Conservation (phyloP, 2,113 vertebrate genomes). For the Notechis scutatus region DNA sequence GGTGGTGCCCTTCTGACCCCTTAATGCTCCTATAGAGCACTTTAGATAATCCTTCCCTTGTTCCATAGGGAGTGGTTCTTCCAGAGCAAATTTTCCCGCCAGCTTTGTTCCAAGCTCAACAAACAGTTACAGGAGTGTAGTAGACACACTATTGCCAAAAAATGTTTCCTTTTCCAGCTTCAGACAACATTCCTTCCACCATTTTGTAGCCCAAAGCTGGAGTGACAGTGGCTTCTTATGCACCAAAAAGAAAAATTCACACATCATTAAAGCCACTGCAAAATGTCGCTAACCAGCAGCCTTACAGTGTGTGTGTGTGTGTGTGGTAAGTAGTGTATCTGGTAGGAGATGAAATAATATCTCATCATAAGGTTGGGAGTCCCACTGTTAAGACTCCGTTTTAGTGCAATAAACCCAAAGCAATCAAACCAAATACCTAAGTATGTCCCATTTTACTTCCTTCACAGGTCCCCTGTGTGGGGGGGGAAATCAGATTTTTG, state of each 20-base stretch:
- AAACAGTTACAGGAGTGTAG: constrained; percentile 23
- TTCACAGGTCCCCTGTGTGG: not conserved
- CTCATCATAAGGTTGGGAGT: constrained; percentile 30
- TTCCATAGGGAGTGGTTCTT: constrained; percentile 8
- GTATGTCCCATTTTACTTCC: constrained; percentile 5
- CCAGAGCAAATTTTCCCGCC: constrained; percentile 82
- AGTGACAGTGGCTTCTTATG: constrained; percentile 29
- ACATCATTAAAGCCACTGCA: constrained; percentile 39
- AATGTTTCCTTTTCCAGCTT: not conserved
- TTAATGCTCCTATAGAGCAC: constrained; percentile 9
- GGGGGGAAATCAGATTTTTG: not conserved
- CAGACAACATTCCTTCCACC: constrained; percentile 6
- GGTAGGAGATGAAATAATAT: no score
- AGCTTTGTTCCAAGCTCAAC: constrained; percentile 44
- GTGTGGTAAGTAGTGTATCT: no score
- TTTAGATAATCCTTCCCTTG: not conserved
- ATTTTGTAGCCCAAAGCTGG: not conserved
- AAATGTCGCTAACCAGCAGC: constrained; percentile 30
- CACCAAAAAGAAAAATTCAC: not conserved
- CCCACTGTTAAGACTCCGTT: constrained; percentile 37
- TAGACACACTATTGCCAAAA: not conserved
- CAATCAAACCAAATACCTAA: not conserved
- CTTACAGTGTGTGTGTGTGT: no score
- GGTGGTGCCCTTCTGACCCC: not conserved
- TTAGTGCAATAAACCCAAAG: constrained; percentile 21